A percentile compares a stretch with the other conserved stretches of the same genome.
Conservation (phyloP, 2,888 invertebrate genomes). For the Polyploca ridens region DNA sequence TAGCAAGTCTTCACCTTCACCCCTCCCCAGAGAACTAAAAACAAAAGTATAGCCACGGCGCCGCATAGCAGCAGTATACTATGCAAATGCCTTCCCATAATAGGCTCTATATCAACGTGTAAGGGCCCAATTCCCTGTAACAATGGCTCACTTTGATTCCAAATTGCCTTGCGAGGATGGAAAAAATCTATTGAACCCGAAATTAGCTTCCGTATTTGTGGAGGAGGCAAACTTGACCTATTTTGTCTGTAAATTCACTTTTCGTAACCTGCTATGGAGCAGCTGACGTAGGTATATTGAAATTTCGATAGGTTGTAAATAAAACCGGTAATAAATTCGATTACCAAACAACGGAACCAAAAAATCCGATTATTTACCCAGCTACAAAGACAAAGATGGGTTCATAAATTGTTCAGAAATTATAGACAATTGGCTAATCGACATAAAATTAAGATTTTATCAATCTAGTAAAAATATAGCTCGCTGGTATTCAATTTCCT, state of each 20-base stretch:
- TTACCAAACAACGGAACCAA: too few relatives aligned
- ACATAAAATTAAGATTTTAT: too few relatives aligned
- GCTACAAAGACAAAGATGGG: too few relatives aligned
- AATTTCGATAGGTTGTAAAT: too few relatives aligned
- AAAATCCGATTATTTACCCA: too few relatives aligned
- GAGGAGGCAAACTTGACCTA: constrained; percentile 46
- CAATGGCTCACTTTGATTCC: constrained; percentile 24
- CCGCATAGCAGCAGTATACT: not conserved
- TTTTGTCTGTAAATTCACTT: constrained; percentile 29
- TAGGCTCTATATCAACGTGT: constrained; percentile 8
- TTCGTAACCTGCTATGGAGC: not conserved
- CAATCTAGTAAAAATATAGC: too few relatives aligned
- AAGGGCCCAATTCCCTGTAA: constrained; percentile 29
- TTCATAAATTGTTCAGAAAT: too few relatives aligned
- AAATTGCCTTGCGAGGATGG: constrained; percentile 39
- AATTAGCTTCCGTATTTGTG: constrained; percentile 39
- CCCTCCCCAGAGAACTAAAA: constrained; percentile 1
- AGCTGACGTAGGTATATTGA: too few relatives aligned
- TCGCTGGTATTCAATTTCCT: too few relatives aligned
- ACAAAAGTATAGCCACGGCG: constrained; percentile 5
- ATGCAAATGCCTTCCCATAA: constrained; percentile 5
- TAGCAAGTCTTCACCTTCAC: constrained; percentile 4
- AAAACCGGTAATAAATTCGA: too few relatives aligned
- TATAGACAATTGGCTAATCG: too few relatives aligned
- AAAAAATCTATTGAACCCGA: constrained; percentile 45